Percentiles rank a stretch among this genome's conserved stretches.
Evolutionary conservation across 2,888 invertebrate genomes (phyloP).

Genomic region (Trachelus iudaicus): DNA sequence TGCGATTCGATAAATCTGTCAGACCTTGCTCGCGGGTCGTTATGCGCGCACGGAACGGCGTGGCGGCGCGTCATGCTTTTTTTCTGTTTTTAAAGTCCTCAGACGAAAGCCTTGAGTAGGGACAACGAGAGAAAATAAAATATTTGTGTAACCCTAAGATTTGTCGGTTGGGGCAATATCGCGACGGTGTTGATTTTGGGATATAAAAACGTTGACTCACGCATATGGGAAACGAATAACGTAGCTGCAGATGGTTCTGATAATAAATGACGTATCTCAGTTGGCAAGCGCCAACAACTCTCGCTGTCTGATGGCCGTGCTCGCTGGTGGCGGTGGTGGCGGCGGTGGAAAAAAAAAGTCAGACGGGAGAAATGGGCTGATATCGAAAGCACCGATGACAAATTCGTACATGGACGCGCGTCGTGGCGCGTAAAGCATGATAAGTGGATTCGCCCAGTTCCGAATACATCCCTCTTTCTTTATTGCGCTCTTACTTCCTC

Average conservation of each 20-base stretch:
- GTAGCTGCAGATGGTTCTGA: background rate
- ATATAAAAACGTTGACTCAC: background rate
- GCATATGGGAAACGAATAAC: background rate
- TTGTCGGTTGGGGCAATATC: background rate
- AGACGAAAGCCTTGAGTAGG: background rate
- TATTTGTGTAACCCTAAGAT: background rate
- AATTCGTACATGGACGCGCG: constrained; percentile 26
- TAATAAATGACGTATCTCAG: background rate
- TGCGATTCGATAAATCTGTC: background rate
- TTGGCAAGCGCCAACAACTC: background rate
- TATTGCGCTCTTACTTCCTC: background rate
- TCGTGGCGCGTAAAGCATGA: constrained; percentile 22
- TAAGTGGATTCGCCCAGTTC: constrained; percentile 17
- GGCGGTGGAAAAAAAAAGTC: background rate
- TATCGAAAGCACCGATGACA: constrained; percentile 33
- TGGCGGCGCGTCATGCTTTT: background rate
- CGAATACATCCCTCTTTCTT: background rate
- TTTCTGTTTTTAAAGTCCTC: no score
- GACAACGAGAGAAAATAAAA: background rate
- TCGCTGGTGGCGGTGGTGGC: background rate
- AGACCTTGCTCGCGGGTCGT: background rate
- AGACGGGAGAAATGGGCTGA: constrained; percentile 27
- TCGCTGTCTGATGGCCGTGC: background rate
- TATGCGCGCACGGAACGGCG: background rate
- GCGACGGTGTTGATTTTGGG: background rate